A percentile compares a stretch with the other conserved stretches of the same genome.
Evolutionary conservation across 2,113 vertebrate species (phyloP).

Genomic region (Dermatemys mawii): DNA sequence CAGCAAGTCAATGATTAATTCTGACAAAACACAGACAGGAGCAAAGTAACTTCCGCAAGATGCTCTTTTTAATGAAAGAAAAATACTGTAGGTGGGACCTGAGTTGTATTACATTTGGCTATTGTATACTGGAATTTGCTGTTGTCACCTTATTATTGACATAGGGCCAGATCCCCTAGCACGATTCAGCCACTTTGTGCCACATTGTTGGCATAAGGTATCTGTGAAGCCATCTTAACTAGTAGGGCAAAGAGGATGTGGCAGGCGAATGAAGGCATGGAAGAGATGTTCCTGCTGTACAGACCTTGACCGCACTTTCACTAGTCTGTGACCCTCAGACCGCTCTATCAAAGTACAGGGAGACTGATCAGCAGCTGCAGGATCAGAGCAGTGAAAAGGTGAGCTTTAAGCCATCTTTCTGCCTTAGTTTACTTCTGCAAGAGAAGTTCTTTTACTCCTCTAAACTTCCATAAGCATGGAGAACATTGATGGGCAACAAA

Average conservation of each 20-base stretch:
- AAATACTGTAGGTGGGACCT: neutral
- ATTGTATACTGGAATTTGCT: neutral
- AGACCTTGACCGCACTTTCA: neutral
- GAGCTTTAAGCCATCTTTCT: constrained; percentile 1
- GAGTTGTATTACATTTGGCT: neutral
- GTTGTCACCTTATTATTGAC: neutral
- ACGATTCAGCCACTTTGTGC: fast-evolving
- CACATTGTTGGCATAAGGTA: neutral
- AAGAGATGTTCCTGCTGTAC: neutral
- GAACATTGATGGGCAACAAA: neutral
- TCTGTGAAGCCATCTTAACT: neutral
- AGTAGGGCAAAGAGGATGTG: neutral
- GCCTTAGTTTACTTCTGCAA: neutral
- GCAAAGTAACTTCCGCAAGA: neutral
- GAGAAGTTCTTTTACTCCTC: neutral
- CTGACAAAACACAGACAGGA: neutral
- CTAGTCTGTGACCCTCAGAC: neutral
- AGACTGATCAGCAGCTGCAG: neutral
- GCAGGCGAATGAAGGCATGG: neutral
- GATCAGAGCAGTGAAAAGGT: neutral
- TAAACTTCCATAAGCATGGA: neutral
- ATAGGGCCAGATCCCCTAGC: neutral
- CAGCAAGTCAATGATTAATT: constrained; percentile 30
- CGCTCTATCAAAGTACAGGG: neutral
- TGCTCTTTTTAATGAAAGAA: constrained; percentile 1